Conservation (phyloP, 2,113 vertebrate genomes). For the Pachypanchax playfairii region DNA sequence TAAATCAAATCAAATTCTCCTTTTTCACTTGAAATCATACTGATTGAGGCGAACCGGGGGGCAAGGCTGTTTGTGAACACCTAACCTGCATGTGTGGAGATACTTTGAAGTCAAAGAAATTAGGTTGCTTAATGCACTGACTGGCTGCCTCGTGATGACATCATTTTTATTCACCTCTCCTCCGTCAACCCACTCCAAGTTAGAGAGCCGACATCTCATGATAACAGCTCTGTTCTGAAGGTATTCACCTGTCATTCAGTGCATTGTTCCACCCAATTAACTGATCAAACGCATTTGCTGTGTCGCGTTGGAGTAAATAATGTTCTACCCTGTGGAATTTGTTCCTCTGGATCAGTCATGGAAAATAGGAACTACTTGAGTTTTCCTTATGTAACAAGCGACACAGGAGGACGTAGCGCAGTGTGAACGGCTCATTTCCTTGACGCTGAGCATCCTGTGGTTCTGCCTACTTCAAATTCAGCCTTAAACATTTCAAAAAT, state of each 20-base stretch:
- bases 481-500: background rate
- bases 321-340: background rate
- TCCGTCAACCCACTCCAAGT: constrained; percentile 1
- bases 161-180: background rate
- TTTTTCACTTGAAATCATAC: background rate
- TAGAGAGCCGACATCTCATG: background rate
- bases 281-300: background rate
- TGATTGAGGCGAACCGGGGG: too few species aligned
- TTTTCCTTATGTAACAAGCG: background rate
- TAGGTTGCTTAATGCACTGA: background rate
- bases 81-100: background rate
- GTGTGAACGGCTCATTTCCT: background rate
- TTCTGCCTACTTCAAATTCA: background rate
- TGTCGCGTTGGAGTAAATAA: background rate
- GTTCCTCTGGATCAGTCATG: background rate
- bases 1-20: background rate
- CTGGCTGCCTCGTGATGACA: background rate
- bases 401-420: too few species aligned
- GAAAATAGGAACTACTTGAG: background rate
- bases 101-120: background rate
- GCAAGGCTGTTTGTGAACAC: background rate
- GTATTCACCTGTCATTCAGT: background rate
- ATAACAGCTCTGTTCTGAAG: background rate
- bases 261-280: background rate
- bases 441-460: background rate